These are phyloP conservation scores for Plectrocnemia conspersa DNA, from an alignment of 1,140 invertebrate genomes.

Conservation along the genomic window DNA sequence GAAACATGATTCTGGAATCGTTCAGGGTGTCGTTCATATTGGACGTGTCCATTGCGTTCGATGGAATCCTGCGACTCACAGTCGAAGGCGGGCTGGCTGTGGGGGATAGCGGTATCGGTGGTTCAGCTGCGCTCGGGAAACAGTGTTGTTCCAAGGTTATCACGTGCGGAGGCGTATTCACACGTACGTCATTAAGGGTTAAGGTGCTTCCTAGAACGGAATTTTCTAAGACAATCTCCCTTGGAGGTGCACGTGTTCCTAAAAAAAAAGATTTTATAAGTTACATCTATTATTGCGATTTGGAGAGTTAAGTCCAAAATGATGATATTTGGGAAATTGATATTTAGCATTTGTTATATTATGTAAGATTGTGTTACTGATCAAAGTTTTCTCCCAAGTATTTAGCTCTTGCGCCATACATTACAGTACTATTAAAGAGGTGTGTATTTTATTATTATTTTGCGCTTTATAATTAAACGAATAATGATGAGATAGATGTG, in stretches of 20 bases:
- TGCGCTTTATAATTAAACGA: too few relatives aligned
- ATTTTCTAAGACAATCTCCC: slow-evolving; percentile 81
- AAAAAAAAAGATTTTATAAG: slow-evolving; percentile 28
- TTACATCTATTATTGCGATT: too few relatives aligned
- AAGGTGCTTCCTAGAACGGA: slow-evolving; percentile 58
- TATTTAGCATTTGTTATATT: too few relatives aligned
- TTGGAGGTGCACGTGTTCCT: slow-evolving; percentile 73
- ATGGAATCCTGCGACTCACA: not conserved
- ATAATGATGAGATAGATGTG: too few relatives aligned
- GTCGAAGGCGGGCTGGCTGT: slow-evolving; percentile 7
- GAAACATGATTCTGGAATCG: slow-evolving; percentile 16
- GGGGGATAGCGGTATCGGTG: slow-evolving; percentile 6
- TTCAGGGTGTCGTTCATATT: not conserved
- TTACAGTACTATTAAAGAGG: too few relatives aligned
- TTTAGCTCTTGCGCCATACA: too few relatives aligned
- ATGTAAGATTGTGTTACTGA: too few relatives aligned
- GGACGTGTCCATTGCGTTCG: not conserved
- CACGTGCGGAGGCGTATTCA: slow-evolving; percentile 76
- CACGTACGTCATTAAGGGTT: slow-evolving; percentile 65
- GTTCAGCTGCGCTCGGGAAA: slow-evolving; percentile 68
- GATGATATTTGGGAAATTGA: too few relatives aligned
- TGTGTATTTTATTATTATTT: too few relatives aligned
- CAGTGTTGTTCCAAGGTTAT: slow-evolving; percentile 76
- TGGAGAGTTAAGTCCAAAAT: too few relatives aligned
- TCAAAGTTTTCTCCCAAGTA: too few relatives aligned